Evolutionary conservation across 2,888 invertebrate species (phyloP), one percentile per base, ranked within the genome.

Genomic region (Saturnia japonica): DNA sequence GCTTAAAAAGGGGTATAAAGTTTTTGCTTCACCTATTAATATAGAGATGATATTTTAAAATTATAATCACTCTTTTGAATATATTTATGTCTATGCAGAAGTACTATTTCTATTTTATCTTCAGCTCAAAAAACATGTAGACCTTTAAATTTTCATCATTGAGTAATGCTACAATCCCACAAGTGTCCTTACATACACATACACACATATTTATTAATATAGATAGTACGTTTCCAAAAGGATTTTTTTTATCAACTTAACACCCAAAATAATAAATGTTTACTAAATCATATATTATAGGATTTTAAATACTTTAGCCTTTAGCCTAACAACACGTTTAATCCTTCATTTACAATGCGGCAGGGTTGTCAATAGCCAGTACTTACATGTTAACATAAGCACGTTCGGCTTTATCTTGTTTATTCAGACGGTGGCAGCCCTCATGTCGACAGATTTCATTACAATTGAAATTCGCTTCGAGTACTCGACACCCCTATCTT

Each of bases 361-460:
- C 77, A 85, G 83, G 86, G 88, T 83, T 89, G 89, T 88, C 89
- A 87, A 84, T 86, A 82, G 62, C 74, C 73, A 68, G 76, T 75
- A 74, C 76, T 77, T 75, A 77, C 75, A 77, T 73, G 75, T 76
- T 76, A 78, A 82, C 84, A 84, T 66, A 67, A 45, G 68, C 67
- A 68, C 64, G 66, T 71, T 71, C 60, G 70, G 68, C 83, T 86
- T 88, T 91, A 91, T 91, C 91, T 90, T 90, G 90, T 91, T 91
- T 89, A 87, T 86, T 80, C 91, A 91, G 91, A 83, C 86, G 80
- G 81, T 60, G 28, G 57, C 73, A 77, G 73, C 84, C 82, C 83
- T 80, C 80, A 80, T 76, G 77, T 72, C 79, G 82, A 84, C 87
- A 86, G 89, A 90, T 91, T 90, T 89, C 90, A 89, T 90, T 89